Evolutionary conservation across 2,888 invertebrate species (phyloP).

Genomic region (Melieria picta): DNA sequence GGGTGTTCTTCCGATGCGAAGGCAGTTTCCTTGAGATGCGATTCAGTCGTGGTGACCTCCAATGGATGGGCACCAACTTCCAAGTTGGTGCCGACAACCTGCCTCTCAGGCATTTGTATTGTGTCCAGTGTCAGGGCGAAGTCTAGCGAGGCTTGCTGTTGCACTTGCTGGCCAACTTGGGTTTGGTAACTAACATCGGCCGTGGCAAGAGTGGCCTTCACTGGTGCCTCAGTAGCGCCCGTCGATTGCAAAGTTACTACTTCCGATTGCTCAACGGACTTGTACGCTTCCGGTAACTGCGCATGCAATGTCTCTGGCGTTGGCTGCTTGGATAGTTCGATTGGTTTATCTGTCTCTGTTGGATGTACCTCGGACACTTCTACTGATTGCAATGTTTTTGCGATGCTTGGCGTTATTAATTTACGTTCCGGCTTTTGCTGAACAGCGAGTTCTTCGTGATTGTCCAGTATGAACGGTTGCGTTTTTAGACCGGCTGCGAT

Average conservation of each 20-base stretch:
- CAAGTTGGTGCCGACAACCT: slow-evolving; percentile 41
- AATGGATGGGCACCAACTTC: slow-evolving; percentile 48
- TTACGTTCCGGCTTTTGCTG: slow-evolving; percentile 8
- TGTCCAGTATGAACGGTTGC: slow-evolving; percentile 50
- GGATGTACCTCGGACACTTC: slow-evolving; percentile 52
- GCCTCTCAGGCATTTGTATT: slow-evolving; percentile 42
- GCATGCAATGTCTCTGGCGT: slow-evolving; percentile 29
- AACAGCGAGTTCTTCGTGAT: slow-evolving; percentile 36
- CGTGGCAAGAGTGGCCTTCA: slow-evolving; percentile 39
- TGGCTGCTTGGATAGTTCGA: slow-evolving; percentile 34
- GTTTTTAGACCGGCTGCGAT: slow-evolving; percentile 51
- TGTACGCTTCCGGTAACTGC: slow-evolving; percentile 42
- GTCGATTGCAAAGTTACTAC: slow-evolving; percentile 49
- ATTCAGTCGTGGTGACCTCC: slow-evolving; percentile 46
- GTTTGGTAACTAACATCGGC: slow-evolving; percentile 48
- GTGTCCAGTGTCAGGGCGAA: slow-evolving; percentile 39
- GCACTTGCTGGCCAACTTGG: slow-evolving; percentile 43
- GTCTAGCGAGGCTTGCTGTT: slow-evolving; percentile 51
- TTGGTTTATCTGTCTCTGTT: slow-evolving; percentile 45
- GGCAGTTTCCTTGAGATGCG: slow-evolving; percentile 53
- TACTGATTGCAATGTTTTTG: slow-evolving; percentile 46
- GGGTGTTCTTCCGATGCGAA: slow-evolving; percentile 39
- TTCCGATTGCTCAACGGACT: slow-evolving; percentile 48
- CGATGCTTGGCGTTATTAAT: slow-evolving; percentile 25
- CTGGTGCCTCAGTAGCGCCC: slow-evolving; percentile 33